Percentiles rank a stretch among this genome's conserved stretches.
These are phyloP conservation scores for Psephotus haematonotus DNA, from an alignment of 2,113 vertebrate genomes.

Conservation along the genomic window DNA sequence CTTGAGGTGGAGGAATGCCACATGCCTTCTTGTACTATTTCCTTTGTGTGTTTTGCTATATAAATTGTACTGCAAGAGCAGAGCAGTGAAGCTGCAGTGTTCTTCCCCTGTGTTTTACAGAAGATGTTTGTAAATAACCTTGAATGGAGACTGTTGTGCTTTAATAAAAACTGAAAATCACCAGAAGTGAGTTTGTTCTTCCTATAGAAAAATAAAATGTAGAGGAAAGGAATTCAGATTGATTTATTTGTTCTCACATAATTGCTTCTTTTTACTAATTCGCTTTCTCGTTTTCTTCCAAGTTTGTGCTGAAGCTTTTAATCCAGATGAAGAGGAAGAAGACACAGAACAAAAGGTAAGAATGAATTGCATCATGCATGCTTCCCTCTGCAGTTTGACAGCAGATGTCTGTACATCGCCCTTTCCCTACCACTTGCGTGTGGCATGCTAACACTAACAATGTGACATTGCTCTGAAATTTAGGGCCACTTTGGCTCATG, in stretches of 20 bases:
- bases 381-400: neutral
- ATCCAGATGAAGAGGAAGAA: slow-evolving; percentile 97
- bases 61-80: neutral
- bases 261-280: neutral
- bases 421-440: neutral
- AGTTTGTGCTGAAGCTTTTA: slow-evolving; percentile 97
- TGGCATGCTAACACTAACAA: neutral
- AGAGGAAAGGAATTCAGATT: neutral
- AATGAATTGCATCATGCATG: neutral
- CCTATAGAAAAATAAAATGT: neutral
- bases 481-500: neutral
- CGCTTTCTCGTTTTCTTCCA: slow-evolving; percentile 5
- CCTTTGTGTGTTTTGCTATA: neutral
- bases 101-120: neutral
- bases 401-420: neutral
- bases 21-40: neutral
- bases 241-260: neutral
- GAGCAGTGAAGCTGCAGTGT: neutral
- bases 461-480: neutral
- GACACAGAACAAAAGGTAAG: slow-evolving; percentile 93
- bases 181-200: neutral
- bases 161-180: neutral
- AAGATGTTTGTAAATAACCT: neutral
- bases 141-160: neutral
- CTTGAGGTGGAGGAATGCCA: neutral